phyloP scores from a whole-genome alignment of 92 coral and sea anemone genomes.

The Porites rus region DNA sequence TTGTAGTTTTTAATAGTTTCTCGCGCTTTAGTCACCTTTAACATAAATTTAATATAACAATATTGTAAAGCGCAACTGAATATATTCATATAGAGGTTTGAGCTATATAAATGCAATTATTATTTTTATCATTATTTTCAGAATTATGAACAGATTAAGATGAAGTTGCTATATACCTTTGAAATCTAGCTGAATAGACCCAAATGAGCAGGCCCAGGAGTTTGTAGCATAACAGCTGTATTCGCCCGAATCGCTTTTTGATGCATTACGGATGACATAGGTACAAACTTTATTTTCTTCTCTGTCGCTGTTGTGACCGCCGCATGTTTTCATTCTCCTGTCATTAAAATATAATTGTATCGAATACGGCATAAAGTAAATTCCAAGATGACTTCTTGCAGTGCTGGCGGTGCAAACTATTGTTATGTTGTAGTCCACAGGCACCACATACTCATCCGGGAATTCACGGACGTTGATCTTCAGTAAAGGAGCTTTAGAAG shows the following conservation, averaged over 20 bases:
- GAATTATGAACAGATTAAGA: too few species aligned
- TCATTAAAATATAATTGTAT: constrained; percentile 7
- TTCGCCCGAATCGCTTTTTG: constrained; percentile 32
- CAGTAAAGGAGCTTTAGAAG: not conserved
- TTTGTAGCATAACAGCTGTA: constrained; percentile 32
- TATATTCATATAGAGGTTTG: too few species aligned
- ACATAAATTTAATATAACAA: too few species aligned
- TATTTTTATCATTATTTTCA: too few species aligned
- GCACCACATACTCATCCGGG: constrained; percentile 26
- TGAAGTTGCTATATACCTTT: constrained; percentile 14
- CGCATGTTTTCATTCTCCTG: not conserved
- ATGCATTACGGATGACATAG: constrained; percentile 16
- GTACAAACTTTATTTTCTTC: constrained; percentile 18
- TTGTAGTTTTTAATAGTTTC: too few species aligned
- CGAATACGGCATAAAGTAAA: not conserved
- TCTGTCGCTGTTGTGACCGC: not conserved
- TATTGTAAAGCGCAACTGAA: too few species aligned
- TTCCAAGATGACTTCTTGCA: not conserved
- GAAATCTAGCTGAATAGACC: constrained; percentile 3
- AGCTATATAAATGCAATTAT: too few species aligned
- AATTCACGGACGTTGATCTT: not conserved
- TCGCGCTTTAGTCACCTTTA: too few species aligned
- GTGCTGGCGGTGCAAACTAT: constrained; percentile 30
- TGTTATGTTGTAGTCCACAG: constrained; percentile 47
- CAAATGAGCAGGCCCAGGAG: not conserved